Conservation (phyloP, 2,888 invertebrate species). For the Protodeltote pygarga region DNA sequence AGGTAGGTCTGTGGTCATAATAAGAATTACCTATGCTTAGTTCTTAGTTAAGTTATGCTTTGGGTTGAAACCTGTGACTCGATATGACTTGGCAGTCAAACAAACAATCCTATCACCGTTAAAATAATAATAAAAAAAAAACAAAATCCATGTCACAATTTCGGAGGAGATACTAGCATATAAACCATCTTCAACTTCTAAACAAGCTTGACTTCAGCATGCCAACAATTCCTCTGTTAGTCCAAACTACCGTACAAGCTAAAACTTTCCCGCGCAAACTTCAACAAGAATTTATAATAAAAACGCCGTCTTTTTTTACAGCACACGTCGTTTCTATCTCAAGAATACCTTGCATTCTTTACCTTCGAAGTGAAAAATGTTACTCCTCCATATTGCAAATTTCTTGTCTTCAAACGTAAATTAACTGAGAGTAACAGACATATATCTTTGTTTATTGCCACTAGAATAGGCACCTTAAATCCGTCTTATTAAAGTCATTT, state of each 20-base stretch:
- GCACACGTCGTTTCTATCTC: conserved; percentile 14
- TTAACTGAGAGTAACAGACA: conserved; percentile 48
- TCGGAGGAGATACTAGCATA: too few species aligned
- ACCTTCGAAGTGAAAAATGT: conserved; percentile 46
- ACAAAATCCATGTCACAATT: too few species aligned
- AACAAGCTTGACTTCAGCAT: too few species aligned
- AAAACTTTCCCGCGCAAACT: conserved; percentile 22
- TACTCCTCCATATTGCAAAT: conserved; percentile 58
- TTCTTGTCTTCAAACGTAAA: conserved; percentile 54
- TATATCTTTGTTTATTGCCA: conserved; percentile 10
- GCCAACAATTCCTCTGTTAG: too few species aligned
- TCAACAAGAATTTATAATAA: conserved; percentile 41
- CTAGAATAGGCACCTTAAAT: conserved; percentile 48
- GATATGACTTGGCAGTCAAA: too few species aligned
- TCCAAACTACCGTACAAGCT: conserved; percentile 5
- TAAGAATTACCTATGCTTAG: too few species aligned
- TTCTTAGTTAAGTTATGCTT: too few species aligned
- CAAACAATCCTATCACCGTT: too few species aligned
- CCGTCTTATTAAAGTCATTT: conserved; percentile 16
- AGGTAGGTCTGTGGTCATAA: too few species aligned
- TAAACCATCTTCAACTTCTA: too few species aligned
- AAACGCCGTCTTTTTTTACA: conserved; percentile 16
- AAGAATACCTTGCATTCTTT: conserved; percentile 45
- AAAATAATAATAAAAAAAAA: too few species aligned
- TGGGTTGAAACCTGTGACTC: too few species aligned